phyloP scores from a whole-genome alignment of 2,888 invertebrate species.

The Cosmia trapezina region DNA sequence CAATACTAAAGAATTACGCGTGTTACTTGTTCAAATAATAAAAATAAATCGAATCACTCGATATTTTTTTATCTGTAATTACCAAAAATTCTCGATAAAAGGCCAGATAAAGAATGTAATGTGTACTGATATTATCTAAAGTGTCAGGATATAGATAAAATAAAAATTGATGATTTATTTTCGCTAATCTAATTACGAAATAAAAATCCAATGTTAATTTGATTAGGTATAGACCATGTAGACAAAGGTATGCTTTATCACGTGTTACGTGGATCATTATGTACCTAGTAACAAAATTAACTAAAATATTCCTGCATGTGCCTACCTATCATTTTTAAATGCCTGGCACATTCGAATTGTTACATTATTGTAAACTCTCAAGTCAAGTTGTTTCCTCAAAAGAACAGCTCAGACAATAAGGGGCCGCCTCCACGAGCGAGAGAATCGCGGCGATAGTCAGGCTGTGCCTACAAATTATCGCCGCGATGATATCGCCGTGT shows the following conservation, averaged over 20 bases:
- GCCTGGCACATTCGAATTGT: not conserved
- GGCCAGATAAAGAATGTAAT: slow-evolving; percentile 47
- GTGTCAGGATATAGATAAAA: slow-evolving; percentile 68
- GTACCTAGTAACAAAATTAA: slow-evolving; percentile 10
- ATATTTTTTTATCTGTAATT: slow-evolving; percentile 65
- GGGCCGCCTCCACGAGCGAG: too few relatives aligned
- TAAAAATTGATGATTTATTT: slow-evolving; percentile 73
- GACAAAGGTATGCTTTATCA: slow-evolving; percentile 28
- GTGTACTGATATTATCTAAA: slow-evolving; percentile 56
- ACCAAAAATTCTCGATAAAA: slow-evolving; percentile 62
- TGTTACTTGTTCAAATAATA: slow-evolving; percentile 66
- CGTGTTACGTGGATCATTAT: slow-evolving; percentile 16
- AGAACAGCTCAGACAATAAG: too few relatives aligned
- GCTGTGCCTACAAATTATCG: too few relatives aligned
- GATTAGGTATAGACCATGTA: slow-evolving; percentile 42
- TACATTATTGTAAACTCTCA: too few relatives aligned
- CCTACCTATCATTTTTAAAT: not conserved
- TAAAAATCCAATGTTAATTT: slow-evolving; percentile 63
- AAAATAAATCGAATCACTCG: slow-evolving; percentile 64
- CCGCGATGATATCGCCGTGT: too few relatives aligned
- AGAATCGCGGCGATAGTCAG: too few relatives aligned
- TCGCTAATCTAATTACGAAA: slow-evolving; percentile 70
- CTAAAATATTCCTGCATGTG: not conserved
- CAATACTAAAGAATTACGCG: slow-evolving; percentile 71
- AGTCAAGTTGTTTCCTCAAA: too few relatives aligned